These are phyloP conservation scores for Callocephalon fimbriatum DNA, from an alignment of 2,113 vertebrate genomes.

Conservation along the genomic window DNA sequence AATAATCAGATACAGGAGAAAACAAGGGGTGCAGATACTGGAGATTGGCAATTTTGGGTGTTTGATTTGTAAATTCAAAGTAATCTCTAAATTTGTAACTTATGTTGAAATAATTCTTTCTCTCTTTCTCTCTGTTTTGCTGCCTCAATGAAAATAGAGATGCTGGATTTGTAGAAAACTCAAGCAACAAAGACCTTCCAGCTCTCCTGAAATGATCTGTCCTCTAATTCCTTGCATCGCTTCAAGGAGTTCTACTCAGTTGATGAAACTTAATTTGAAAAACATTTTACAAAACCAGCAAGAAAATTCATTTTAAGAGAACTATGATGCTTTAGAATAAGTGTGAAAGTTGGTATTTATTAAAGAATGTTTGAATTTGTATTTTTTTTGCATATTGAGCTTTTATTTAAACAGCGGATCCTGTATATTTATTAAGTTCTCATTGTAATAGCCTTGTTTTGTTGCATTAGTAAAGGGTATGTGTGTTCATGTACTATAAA, in stretches of 20 bases:
- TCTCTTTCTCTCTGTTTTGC: conserved; percentile 33
- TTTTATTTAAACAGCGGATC: neutral
- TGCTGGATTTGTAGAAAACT: conserved; percentile 52
- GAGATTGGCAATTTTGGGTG: neutral
- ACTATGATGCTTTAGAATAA: neutral
- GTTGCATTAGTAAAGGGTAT: neutral
- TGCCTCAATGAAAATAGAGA: conserved; percentile 46
- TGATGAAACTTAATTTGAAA: neutral
- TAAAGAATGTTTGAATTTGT: neutral
- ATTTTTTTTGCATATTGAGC: neutral
- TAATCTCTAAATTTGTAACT: conserved; percentile 10
- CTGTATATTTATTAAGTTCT: neutral
- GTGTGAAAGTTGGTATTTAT: neutral
- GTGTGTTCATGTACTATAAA: neutral
- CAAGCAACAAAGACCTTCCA: conserved; percentile 33
- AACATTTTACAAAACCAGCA: neutral
- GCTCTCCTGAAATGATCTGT: conserved; percentile 25
- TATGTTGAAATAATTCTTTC: conserved; percentile 36
- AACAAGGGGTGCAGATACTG: neutral
- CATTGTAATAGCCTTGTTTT: neutral
- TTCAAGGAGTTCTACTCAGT: conserved; percentile 13
- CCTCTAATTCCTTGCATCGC: conserved; percentile 15
- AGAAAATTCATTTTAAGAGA: neutral
- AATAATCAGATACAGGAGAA: neutral
- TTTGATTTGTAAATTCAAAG: conserved; percentile 20